Base-by-base conservation (phyloP, 2,888 invertebrate genomes). In the Caenorhabditis parvicauda region DNA sequence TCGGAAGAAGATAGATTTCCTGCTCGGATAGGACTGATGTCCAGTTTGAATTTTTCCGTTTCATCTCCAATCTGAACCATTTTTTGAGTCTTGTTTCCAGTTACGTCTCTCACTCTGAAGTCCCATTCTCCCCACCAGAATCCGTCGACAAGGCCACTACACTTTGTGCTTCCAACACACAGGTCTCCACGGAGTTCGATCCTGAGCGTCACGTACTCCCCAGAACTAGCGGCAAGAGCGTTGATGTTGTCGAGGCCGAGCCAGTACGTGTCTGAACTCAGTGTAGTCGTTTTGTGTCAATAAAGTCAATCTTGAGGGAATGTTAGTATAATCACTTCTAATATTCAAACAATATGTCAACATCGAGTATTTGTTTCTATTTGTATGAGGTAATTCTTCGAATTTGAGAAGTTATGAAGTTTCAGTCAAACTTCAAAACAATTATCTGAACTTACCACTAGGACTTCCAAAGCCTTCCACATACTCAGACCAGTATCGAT, bases 121-220 rank as follows among this genome's bases (percentile, higher is more conserved):
- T 70, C 53, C 70, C 70, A 70, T 28, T 70, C 70, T 27, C 62
- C 70, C 68, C 65, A 70, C 70, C 70, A 70, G 50, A 48, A 64
- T 32, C 69, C 70, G 7, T 54, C 50, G 3, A 59, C 66, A 12
- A 46, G 29, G 0, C 63, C 69, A 9, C 54, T 52, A 48, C 69
- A 69, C 4, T 53, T 39, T 21, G 29, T 29, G 7, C 21, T 12
- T 22, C 29, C 48, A 22, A 27, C 39, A 46, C 70, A 70, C 22
- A 45, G 25, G 38, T 70, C 70, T 19, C 66, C 65, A 12, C 50
- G 53, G 42, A 70, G 46, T 32, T 59, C 60, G 43, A 70, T 66
- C 2, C 70, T 53, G 37, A n/a, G 32, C 43, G 22, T 44, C 22
- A 21, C 7, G 12, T 21, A 21, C 22, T 9, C 27, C 25, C 12